phyloP scores from a whole-genome alignment of 2,797 vertebrate genomes.

The Channallabes apus region DNA sequence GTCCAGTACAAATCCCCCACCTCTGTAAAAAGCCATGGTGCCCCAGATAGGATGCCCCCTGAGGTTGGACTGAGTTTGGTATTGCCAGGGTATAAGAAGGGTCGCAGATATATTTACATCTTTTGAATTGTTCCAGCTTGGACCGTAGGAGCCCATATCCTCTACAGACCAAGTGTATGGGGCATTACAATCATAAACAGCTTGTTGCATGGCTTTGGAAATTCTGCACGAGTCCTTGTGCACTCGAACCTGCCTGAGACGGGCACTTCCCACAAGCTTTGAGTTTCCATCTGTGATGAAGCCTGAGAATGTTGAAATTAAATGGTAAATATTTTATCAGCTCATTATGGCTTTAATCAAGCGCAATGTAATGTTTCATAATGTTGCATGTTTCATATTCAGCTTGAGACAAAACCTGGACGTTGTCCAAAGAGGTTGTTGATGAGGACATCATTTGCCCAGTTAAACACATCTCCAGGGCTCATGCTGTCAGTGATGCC shows the following conservation, averaged over 20 bases:
- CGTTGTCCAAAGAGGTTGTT: conserved; percentile 83
- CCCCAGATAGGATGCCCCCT: conserved; percentile 84
- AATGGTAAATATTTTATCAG: background rate
- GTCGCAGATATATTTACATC: conserved; percentile 61
- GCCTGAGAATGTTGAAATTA: conserved; percentile 68
- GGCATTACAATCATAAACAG: conserved; percentile 73
- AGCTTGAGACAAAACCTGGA: conserved; percentile 73
- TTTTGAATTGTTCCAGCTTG: conserved; percentile 75
- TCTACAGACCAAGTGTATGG: conserved; percentile 85
- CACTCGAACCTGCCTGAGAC: conserved; percentile 89
- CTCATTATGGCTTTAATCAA: background rate
- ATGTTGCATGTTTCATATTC: background rate
- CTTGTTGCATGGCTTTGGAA: conserved; percentile 65
- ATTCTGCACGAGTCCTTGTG: conserved; percentile 76
- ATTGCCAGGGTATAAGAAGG: conserved; percentile 76
- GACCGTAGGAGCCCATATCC: conserved; percentile 79
- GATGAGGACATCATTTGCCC: conserved; percentile 86
- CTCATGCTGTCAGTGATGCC: conserved; percentile 78
- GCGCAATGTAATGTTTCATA: too few species aligned
- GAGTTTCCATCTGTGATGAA: conserved; percentile 96
- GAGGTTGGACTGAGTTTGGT: conserved; percentile 80
- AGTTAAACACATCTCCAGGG: conserved; percentile 82
- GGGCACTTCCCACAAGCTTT: conserved; percentile 87
- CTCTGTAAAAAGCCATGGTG: conserved; percentile 80
- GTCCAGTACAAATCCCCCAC: conserved; percentile 86